phyloP scores from a whole-genome alignment of 2,797 vertebrate genomes.

The Tokudaia muenninki region DNA sequence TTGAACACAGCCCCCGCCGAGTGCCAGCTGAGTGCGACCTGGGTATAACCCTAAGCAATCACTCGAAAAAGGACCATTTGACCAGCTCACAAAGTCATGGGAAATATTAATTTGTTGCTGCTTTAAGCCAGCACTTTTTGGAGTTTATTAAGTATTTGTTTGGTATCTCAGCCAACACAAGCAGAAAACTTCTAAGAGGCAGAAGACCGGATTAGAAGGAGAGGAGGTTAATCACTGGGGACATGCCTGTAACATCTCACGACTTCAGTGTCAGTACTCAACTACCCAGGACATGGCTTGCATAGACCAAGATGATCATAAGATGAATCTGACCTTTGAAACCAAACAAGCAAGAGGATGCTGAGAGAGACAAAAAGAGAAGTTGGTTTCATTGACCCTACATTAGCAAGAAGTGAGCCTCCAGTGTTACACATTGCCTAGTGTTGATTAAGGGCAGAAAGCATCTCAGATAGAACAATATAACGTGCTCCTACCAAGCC shows the following conservation, averaged over 20 bases:
- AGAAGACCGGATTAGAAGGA: background rate
- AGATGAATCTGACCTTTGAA: background rate
- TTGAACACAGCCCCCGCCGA: background rate
- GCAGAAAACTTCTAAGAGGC: background rate
- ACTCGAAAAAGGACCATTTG: background rate
- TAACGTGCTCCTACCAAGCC: background rate
- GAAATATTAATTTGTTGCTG: background rate
- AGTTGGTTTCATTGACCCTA: background rate
- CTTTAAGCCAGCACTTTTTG: constrained; percentile 3
- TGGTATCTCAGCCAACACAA: background rate
- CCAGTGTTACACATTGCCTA: background rate
- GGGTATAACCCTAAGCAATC: background rate
- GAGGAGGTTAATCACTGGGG: background rate
- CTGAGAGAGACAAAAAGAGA: background rate
- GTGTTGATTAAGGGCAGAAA: background rate
- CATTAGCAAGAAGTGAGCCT: background rate
- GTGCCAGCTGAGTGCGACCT: background rate
- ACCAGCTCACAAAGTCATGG: background rate
- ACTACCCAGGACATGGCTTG: background rate
- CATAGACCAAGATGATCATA: background rate
- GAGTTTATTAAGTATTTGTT: background rate
- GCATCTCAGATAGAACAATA: background rate
- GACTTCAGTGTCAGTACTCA: background rate
- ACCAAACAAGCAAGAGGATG: background rate
- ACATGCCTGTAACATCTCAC: background rate